Percentiles rank a stretch among this genome's conserved stretches.
Evolutionary conservation across 2,797 vertebrate species (phyloP).

Genomic region (Synanceia verrucosa): DNA sequence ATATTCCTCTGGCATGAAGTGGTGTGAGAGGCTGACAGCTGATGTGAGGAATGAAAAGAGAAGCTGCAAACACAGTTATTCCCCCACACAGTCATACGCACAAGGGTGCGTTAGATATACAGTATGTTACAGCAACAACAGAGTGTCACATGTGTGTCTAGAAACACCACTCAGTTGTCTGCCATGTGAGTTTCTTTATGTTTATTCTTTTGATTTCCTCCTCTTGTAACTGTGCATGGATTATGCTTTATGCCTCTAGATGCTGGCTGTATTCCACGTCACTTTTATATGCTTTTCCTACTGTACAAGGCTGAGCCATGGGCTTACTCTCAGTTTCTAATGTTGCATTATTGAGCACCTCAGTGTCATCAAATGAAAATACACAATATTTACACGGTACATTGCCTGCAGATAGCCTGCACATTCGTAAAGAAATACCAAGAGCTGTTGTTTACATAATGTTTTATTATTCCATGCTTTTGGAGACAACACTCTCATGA

Average conservation of each 20-base stretch:
- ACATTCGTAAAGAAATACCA: not conserved
- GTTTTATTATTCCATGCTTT: not conserved
- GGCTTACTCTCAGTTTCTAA: not conserved
- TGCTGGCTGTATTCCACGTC: too few species aligned
- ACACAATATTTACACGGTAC: not conserved
- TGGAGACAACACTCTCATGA: not conserved
- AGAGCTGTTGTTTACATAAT: not conserved
- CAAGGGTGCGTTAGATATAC: not conserved
- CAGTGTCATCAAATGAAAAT: not conserved
- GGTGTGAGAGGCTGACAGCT: conserved; percentile 35
- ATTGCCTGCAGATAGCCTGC: not conserved
- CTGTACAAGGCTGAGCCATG: not conserved
- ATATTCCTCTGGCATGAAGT: conserved; percentile 27
- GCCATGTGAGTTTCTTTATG: not conserved
- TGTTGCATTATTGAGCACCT: not conserved
- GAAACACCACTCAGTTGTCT: too few species aligned
- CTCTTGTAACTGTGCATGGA: not conserved
- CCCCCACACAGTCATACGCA: conserved; percentile 29
- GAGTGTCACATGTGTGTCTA: too few species aligned
- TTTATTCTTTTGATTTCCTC: not conserved
- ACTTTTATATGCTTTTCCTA: not conserved
- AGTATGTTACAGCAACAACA: not conserved
- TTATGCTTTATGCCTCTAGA: not conserved
- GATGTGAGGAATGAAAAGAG: conserved; percentile 36
- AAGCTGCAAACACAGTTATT: conserved; percentile 46